phyloP scores from a whole-genome alignment of 2,888 invertebrate genomes.

The Myopa tessellatipennis region DNA sequence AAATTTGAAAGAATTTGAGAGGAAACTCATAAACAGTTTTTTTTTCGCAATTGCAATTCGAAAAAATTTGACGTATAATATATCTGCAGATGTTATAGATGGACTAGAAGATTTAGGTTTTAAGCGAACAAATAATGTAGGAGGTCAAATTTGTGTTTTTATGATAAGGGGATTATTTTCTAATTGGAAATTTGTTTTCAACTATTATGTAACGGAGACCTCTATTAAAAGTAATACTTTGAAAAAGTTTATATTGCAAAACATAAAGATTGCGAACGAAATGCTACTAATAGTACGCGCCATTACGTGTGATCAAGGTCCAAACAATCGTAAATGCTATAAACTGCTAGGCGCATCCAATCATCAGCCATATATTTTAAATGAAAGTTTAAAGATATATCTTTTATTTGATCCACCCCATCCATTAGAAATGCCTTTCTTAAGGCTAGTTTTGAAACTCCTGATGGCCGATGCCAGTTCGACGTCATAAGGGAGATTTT shows the following conservation, averaged over 20 bases:
- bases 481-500: conserved; percentile 21
- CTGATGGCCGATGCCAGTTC: conserved; percentile 15
- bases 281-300: neutral
- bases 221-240: no score
- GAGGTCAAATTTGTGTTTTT: no score
- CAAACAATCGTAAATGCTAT: conserved; percentile 1
- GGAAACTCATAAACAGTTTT: no score
- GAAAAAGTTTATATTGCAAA: neutral
- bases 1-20: no score
- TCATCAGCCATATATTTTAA: neutral
- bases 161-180: no score
- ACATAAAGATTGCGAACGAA: neutral
- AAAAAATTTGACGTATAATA: no score
- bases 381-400: conserved; percentile 28
- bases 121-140: no score
- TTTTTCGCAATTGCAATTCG: no score
- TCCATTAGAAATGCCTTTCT: conserved; percentile 24
- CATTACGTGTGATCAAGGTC: neutral
- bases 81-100: no score
- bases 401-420: conserved; percentile 31
- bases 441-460: conserved; percentile 23
- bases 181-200: no score
- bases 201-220: no score
- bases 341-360: neutral
- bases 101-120: no score